Evolutionary conservation across 2,797 vertebrate species (phyloP), one percentile per base, ranked within the genome.

Genomic region (Triplophysa yarkandensis): DNA sequence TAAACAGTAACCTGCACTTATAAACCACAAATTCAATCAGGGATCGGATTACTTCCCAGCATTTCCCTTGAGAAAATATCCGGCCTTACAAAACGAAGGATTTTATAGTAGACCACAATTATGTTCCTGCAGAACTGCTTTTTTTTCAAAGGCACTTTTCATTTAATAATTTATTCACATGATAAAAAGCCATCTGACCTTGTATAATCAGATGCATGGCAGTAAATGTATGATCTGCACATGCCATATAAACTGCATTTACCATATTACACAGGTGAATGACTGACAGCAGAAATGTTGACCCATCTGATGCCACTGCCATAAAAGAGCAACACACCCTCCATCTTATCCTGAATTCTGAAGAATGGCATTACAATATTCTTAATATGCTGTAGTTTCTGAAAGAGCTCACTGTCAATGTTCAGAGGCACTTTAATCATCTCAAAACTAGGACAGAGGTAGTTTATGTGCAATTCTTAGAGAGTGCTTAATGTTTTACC

Each of bases 281-380:
- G 71, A 73, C 25, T 44, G 48, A 71, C 52, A 27, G 58, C 23
- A 62, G 30, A 25, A 52, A 39, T 25, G 50, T 44, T 3, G 30
- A 63, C 44, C 32, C 14, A 27, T 71, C 62, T 63, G 57, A 81
- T 82, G 11, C 68, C 71, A 46, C 80, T 57, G 25, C 23, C n/a
- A 81, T 77, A 25, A 74, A 77, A 81, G 63, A 62, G 61, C 67
- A 25, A 19, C 28, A 39, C 39, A 71, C 50, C 23, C 8, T 64
- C 46, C n/a, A 41, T 50, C 30, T 14, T 28, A 55, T 43, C 32
- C 50, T 83, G 71, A 83, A 77, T 77, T 77, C 32, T 69, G 43
- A 61, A 57, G 17, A n/a, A 36, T 77, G 81, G 44, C 62, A 60
- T 75, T 68, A 80, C 72, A 78, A 76, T 83, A 68, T 69, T 75